phyloP scores from a whole-genome alignment of 2,797 vertebrate genomes.

The Oryzias dopingdopingensis region DNA sequence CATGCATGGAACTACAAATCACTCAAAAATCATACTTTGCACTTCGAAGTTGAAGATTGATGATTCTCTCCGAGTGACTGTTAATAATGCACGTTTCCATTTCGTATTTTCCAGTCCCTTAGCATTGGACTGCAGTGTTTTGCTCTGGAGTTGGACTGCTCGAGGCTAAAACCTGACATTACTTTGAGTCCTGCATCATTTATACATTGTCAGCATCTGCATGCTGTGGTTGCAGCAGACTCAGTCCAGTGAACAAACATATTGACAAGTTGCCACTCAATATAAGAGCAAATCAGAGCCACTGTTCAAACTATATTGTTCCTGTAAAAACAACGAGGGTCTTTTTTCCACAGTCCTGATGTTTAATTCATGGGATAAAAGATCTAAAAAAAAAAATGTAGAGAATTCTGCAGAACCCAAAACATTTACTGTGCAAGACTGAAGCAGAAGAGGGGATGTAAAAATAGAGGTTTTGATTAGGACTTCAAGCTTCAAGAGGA shows the following conservation, averaged over 20 bases:
- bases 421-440: conserved; percentile 8
- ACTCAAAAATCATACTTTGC: not conserved
- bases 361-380: conserved; percentile 4
- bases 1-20: not conserved
- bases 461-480: conserved; percentile 20
- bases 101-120: conserved; percentile 14
- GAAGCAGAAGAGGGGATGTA: conserved; percentile 5
- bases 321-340: conserved; percentile 11
- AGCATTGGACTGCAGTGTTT: conserved; percentile 30
- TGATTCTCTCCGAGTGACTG: conserved; percentile 5
- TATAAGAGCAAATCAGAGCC: conserved; percentile 69
- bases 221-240: conserved; percentile 55
- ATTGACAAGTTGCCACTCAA: conserved; percentile 54
- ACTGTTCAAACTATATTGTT: conserved; percentile 22
- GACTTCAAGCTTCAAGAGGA: no score
- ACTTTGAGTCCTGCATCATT: conserved; percentile 72
- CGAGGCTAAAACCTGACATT: conserved; percentile 59
- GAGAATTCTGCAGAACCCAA: conserved; percentile 7
- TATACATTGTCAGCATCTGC: conserved; percentile 69
- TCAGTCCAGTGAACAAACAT: conserved; percentile 62
- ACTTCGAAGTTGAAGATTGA: not conserved
- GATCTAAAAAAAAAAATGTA: conserved; percentile 7
- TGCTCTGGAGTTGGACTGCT: conserved; percentile 51
- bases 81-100: conserved; percentile 22
- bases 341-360: not conserved